Evolutionary conservation across 2,888 invertebrate species (phyloP), one percentile per base, ranked within the genome.

Genomic region (Ennomos quercinarius): DNA sequence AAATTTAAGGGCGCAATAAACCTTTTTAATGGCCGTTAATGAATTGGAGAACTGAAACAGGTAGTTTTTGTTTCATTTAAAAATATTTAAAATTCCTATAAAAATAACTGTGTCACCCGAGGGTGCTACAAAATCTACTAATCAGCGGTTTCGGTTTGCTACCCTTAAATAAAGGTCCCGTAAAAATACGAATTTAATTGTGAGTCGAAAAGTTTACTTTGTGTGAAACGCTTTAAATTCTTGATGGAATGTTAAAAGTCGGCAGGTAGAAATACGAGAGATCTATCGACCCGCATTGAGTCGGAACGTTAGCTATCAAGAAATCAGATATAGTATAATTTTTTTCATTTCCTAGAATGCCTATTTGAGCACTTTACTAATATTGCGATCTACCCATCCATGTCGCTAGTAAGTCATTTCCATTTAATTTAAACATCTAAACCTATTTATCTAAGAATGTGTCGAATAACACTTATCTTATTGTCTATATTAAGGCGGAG

Each of bases 31-130:
- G 78, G 75, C 71, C 81, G 69, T 80, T 88, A 91, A 91, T 91
- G 89, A 90, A 91, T 91, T 90, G 87, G 86, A 81, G 77, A 78
- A 79, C 80, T 69, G 84, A 83, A 83, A 83, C 91, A 89, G 90
- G 89, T 91, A 91, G 84, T 73, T 68, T 69, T 74, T 71, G 65
- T 64, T 74, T 80, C 82, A 79, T 77, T 78, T 78, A 71, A 73
- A 81, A 84, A 82, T 78, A 81, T 81, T 73, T 78, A 62, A 84
- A 84, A 85, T 86, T 81, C 83, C 76, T 77, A 74, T 77, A 80
- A 82, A 82, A 78, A 85, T 83, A 80, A 83, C 83, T 83, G 78
- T 78, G 74, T 78, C 69, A 62, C 75, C 68, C 62, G 68, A 64
- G 73, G 72, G 68, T 72, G 71, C 55, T 58, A 46, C 50, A 10